Conservation (phyloP, 2,888 invertebrate species). For the Scaptomyza tumidula region DNA sequence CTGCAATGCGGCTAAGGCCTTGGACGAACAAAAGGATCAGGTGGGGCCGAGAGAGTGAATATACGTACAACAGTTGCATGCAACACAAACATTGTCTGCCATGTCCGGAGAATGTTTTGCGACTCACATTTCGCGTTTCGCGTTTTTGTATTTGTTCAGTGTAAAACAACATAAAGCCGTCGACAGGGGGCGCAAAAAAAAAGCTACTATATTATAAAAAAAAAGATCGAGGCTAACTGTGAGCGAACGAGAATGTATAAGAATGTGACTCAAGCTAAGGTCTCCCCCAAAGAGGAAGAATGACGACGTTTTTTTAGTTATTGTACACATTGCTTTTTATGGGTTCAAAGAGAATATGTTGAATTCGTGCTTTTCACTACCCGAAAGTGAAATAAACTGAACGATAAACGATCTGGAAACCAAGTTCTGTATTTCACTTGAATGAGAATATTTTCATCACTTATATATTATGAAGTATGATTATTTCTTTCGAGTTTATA, state of each 20-base stretch:
- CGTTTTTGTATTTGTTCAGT: conserved; percentile 29
- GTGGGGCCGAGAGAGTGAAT: background rate
- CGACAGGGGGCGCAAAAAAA: conserved; percentile 23
- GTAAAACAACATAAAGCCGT: conserved; percentile 37
- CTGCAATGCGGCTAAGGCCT: conserved; percentile 78
- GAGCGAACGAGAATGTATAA: background rate
- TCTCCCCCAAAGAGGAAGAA: background rate
- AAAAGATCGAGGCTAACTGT: conserved; percentile 13
- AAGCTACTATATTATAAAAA: conserved; percentile 16
- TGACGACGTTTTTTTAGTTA: background rate
- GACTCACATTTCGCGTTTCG: conserved; percentile 21
- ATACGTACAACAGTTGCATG: conserved; percentile 61
- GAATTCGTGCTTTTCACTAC: too few species aligned
- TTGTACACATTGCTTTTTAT: too few species aligned
- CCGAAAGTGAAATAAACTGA: too few species aligned
- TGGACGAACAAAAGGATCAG: background rate
- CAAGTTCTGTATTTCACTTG: too few species aligned
- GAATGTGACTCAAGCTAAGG: conserved; percentile 4
- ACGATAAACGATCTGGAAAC: too few species aligned
- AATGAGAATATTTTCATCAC: too few species aligned
- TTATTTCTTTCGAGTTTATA: too few species aligned
- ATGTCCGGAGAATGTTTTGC: conserved; percentile 34
- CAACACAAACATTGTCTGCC: conserved; percentile 47
- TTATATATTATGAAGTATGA: too few species aligned
- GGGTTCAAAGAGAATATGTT: background rate